Base-by-base conservation (phyloP, 2,113 vertebrate species). In the Lethenteron reissneri region DNA sequence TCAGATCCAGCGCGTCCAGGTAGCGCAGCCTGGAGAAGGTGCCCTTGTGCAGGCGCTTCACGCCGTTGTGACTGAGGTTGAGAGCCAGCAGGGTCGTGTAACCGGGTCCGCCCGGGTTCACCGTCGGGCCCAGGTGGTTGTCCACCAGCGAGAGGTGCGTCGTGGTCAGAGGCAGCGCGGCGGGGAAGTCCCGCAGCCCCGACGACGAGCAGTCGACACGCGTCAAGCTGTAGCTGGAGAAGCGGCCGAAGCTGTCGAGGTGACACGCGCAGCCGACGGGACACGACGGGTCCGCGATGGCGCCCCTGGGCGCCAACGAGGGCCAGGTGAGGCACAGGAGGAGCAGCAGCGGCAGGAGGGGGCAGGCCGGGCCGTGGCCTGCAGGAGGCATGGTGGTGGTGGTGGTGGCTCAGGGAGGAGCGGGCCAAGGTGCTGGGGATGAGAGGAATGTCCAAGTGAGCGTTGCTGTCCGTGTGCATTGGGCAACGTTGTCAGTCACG, bases 151-250 rank as follows among this genome's bases (percentile, higher is more conserved):
- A 91, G 75, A 99, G 76, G 72, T 92, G 86, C 58, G 88, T 79
- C 0, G 92, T 97, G 78, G 96, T 92, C 80, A 99, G 77, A 0
- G 94, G 92, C 74, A 99, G 90, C 73, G 87, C 83, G 60, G 95
- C 81, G 0, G 90, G 89, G 75, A 87, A 78, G 3, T 83, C 76
- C 25, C 82, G 80, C 2, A 86, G 82, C 1, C 87, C 88, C 41
- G 94, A 77, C 12, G 84, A 81, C 2, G 85, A 83, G 76, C 94
- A 99, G 75, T 95, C 88, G 73, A 92, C 92, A 19, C 85, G 86
- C 57, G 90, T 99, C 76, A 99, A 76, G 75, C 94, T 99, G 80
- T 97, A 99, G 81, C 94, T 99, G 78, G 92, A 87, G 0, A 99
- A 99, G 72, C 94, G 84, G 56, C 94, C 94, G 2, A 89, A 99